Base-by-base conservation (phyloP, 2,113 vertebrate genomes). In the Cygnus atratus region DNA sequence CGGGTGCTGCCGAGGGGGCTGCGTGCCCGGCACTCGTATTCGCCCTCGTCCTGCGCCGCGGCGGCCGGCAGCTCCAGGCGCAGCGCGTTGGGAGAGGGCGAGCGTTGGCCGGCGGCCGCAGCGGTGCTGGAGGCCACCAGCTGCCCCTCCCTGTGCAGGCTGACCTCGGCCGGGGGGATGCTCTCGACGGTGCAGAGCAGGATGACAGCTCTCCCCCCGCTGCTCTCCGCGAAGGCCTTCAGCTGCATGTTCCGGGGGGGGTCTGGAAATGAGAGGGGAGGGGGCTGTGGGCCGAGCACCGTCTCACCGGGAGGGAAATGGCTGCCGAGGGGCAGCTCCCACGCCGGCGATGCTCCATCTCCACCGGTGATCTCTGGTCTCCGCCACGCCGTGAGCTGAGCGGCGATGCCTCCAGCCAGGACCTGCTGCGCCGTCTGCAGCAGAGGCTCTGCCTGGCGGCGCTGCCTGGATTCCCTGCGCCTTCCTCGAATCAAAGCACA, bases 101-200 rank as follows among this genome's bases (percentile, higher is more conserved):
- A 52, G 7, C 37, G 21, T 24, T 2, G 22, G 29, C 57, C 50
- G 1, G 76, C 31, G 5, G n/a, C 72, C 0, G 2, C 1, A 0
- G 96, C 26, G 5, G 96, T 94, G 33, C 48, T 85, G 83, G 92
- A 20, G 14, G 87, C 95, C 75, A 98, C 24, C 37, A 70, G 57
- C 29, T 17, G 75, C 25, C 95, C 95, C 1, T 6, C 95, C 8
- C 31, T 85, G 77, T 77, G 96, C 76, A 98, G 93, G 24, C 73
- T 52, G 54, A 98, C 35, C 29, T 86, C 66, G 0, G 98, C 88
- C 0, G 37, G 83, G 3, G 98, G 98, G 17, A 75, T 97, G 83
- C 98, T 98, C 29, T 98, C 97, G 17, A 97, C 98, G 0, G 95
- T 15, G 35, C 98, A 98, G 33, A 96, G 77, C 6, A 98, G 57